Evolutionary conservation across 2,113 vertebrate genomes (phyloP).

Genomic region (Rhodinocichla rosea): DNA sequence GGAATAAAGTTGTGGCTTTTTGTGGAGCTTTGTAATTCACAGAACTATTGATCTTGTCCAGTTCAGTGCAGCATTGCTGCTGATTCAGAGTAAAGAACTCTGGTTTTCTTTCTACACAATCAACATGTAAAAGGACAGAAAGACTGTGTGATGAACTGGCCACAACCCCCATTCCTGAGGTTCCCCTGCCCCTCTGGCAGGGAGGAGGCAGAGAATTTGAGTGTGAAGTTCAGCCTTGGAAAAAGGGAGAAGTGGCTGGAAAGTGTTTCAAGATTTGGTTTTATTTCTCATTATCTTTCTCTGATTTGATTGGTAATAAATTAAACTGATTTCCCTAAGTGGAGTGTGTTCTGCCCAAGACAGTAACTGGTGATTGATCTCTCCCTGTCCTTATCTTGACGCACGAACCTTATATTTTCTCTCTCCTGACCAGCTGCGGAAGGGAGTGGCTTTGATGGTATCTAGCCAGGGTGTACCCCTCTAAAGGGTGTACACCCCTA

Average conservation of each 20-base stretch:
- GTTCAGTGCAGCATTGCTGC: background rate
- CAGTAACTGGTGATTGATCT: background rate
- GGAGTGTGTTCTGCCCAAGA: background rate
- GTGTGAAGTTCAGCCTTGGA: background rate
- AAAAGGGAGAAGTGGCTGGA: background rate
- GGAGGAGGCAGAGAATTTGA: background rate
- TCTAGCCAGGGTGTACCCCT: background rate
- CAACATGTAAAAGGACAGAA: background rate
- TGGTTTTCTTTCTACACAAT: background rate
- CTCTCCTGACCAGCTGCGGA: background rate
- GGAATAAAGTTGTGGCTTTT: background rate
- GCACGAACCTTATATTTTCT: background rate
- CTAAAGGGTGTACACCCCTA: background rate
- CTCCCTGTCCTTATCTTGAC: background rate
- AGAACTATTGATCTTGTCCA: background rate
- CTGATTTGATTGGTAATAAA: background rate
- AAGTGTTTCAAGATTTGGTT: background rate
- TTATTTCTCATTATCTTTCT: background rate
- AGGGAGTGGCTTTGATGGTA: background rate
- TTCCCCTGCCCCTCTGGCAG: background rate
- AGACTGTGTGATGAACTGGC: background rate
- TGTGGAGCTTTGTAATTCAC: background rate
- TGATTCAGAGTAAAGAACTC: background rate
- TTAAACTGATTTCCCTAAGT: background rate
- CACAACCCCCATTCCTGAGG: rapidly evolving